Evolutionary conservation across 2,888 invertebrate genomes (phyloP), one percentile per base, ranked within the genome.

Genomic region (Mycalesis mineus): DNA sequence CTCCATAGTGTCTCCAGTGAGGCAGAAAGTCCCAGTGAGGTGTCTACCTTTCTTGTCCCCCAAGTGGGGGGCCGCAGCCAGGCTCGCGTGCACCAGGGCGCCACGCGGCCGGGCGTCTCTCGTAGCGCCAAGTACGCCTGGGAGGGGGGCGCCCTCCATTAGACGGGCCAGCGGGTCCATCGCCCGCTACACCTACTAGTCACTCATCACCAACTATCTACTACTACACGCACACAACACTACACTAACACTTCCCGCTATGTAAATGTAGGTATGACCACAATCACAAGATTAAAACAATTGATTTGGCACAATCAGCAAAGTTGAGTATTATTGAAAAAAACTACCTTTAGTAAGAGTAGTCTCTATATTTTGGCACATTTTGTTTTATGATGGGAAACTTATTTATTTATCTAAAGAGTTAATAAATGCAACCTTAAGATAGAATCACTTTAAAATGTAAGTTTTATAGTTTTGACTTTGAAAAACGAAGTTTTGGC

Each of bases 1-100:
- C 80, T 97, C 96, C 96, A 97, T 96, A 61, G 96, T 96, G 86
- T 96, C 96, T 55, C 96, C 96, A 47, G 96, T 95, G 61, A 96
- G 92, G 76, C 96, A 96, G 88, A 97, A 96, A 53, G 96, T 96
- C 69, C 96, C 96, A 14, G 95, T 95, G 64, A 96, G 91, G 78
- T 96, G 96, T 65, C 96, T 91, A 67, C 95, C 95, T 77, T 95
- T 94, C 73, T 95, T 93, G 72, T 88, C 89, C 1, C 84, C 86
- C 37, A 95, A 93, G 53, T 94, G 92, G 55, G 95, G 93, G 55
- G 94, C 93, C 57, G 94, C 94, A 45, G 94, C 94, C 65, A 95
- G 87, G 71, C 94, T 94, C 61, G 95, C 94, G 81, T 95, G 95
- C 57, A 95, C 95, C 66, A 95, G 91, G 36, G 95, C 95, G 63